A percentile compares a stretch with the other conserved stretches of the same genome.
Conservation (phyloP, 2,797 vertebrate species). For the Nannoperca obscura region DNA sequence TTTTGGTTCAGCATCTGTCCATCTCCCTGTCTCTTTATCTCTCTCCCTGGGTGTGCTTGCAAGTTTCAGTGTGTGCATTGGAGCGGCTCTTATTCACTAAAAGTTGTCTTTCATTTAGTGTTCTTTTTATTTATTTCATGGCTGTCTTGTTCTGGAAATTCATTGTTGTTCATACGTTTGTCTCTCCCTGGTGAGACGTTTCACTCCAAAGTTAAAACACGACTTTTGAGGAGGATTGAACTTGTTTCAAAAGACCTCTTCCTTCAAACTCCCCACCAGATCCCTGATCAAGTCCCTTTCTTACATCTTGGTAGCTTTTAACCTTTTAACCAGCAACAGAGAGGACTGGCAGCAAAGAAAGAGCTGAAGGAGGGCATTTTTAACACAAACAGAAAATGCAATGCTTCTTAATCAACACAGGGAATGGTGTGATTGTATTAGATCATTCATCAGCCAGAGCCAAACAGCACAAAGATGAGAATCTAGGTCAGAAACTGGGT, state of each 20-base stretch:
- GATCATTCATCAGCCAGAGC: constrained; percentile 25
- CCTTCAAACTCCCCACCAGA: constrained; percentile 11
- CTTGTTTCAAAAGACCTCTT: constrained; percentile 14
- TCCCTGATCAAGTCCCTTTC: background rate
- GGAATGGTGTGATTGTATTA: constrained; percentile 14
- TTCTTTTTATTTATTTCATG: constrained; percentile 49
- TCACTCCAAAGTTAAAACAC: constrained; percentile 36
- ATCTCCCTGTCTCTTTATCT: constrained; percentile 55
- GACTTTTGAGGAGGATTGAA: constrained; percentile 21
- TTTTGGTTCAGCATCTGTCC: constrained; percentile 72
- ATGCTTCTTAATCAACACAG: constrained; percentile 19
- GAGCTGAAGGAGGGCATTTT: constrained; percentile 4
- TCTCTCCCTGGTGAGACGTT: constrained; percentile 26
- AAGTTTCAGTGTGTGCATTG: constrained; percentile 55
- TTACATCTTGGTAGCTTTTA: constrained; percentile 20
- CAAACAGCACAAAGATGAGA: constrained; percentile 2
- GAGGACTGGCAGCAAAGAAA: background rate
- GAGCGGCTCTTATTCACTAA: constrained; percentile 56
- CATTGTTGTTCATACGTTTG: constrained; percentile 34
- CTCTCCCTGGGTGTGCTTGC: constrained; percentile 58
- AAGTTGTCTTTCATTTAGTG: constrained; percentile 61
- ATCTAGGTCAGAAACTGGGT: constrained; percentile 52
- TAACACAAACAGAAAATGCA: background rate
- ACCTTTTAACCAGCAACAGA: background rate
- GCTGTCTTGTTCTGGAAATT: constrained; percentile 43